Evolutionary conservation across 2,888 invertebrate species (phyloP), one percentile per base, ranked within the genome.

Genomic region (Mactromeris polynyma): DNA sequence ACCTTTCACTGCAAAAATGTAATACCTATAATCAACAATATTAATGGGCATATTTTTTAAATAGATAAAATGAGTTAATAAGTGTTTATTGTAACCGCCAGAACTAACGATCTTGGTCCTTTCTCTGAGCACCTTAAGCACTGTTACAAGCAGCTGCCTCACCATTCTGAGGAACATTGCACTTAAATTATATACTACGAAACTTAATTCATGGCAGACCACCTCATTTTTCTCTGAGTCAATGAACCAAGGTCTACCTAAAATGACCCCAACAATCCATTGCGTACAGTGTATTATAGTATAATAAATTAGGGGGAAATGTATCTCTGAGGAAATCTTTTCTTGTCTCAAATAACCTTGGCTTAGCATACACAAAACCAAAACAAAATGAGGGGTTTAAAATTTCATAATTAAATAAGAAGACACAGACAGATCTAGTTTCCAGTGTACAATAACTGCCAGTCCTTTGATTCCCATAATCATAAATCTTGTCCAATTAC

Each of bases 361-460:
- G 46, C 26, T 19, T 73, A 73, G 73, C 36, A 33, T 17, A 73
- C 14, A 73, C 33, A 36, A 73, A 73, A 73, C 73, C 33, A 36
- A 73, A 73, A 73, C 73, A 73, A 73, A 73, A 73, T 73, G 73
- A 73, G n/a, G 73, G 73, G 73, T 73, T 33, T 73, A 73, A 73
- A 19, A 73, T 73, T 73, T 73, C 36, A 33, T n/a, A 33, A 73
- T 73, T 14, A 73, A 36, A 33, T 73, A 33, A 6, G 64, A 33
- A 31, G 69, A 69, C 33, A 33, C 33, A 73, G 36, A 33, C 33
- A 73, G 33, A 73, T 73, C 73, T 6, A 11, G 36, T 73, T 73
- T 36, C 73, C 19, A 17, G 36, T 33, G 17, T 73, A 33, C 26
- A 36, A 19, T 73, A 36, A 36, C 73, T 14, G 0, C 2, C 73